These are phyloP conservation scores for Phymastichus coffea DNA, from an alignment of 1,140 invertebrate genomes.

Conservation along the genomic window DNA sequence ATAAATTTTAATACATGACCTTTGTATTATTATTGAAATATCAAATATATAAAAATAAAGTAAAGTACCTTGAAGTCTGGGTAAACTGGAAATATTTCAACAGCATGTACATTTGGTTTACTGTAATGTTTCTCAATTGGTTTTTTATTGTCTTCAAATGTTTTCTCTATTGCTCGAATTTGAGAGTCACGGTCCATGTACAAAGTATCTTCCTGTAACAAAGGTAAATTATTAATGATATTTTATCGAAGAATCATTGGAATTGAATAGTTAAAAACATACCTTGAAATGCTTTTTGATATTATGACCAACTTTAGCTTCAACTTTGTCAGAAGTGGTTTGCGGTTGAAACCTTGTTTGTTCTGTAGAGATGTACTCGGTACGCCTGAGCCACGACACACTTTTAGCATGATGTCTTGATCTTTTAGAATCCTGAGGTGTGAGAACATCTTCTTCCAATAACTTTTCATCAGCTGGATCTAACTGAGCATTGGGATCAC, in stretches of 20 bases:
- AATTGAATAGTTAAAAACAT: slow-evolving; percentile 6
- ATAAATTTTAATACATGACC: background rate
- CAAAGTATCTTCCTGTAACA: slow-evolving; percentile 78
- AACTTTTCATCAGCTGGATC: slow-evolving; percentile 91
- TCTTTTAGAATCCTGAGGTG: slow-evolving; percentile 85
- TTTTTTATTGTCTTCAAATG: slow-evolving; percentile 89
- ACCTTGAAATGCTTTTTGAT: slow-evolving; percentile 91
- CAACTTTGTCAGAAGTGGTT: slow-evolving; percentile 89
- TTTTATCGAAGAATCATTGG: slow-evolving; percentile 12
- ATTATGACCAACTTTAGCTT: slow-evolving; percentile 97
- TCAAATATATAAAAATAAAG: slow-evolving; percentile 5
- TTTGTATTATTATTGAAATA: background rate
- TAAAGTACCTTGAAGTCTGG: slow-evolving; percentile 84
- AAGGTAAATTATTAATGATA: background rate
- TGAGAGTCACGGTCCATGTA: slow-evolving; percentile 98
- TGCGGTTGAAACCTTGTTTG: slow-evolving; percentile 95
- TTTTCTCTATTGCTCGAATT: slow-evolving; percentile 96
- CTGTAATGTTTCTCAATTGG: slow-evolving; percentile 91
- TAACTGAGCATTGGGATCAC: slow-evolving; percentile 69
- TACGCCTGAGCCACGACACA: slow-evolving; percentile 95
- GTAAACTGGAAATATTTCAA: slow-evolving; percentile 86
- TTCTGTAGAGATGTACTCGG: slow-evolving; percentile 99
- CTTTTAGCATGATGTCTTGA: slow-evolving; percentile 88
- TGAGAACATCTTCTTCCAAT: slow-evolving; percentile 87
- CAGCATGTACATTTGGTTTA: slow-evolving; percentile 90